Evolutionary conservation across 2,888 invertebrate genomes (phyloP), one percentile per base, ranked within the genome.

Genomic region (Scaeva pyrastri): DNA sequence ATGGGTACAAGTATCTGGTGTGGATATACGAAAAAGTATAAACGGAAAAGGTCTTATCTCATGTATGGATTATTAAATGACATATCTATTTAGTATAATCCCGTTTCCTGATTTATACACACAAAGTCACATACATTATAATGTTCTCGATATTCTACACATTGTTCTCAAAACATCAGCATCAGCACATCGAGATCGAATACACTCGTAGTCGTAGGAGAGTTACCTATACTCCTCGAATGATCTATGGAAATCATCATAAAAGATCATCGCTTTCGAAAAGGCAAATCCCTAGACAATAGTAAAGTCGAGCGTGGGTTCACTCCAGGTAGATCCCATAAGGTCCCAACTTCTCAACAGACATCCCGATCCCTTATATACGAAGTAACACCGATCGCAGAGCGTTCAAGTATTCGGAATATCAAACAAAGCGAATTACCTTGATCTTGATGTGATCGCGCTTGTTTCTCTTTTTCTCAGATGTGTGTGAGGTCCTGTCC

Each of bases 211-310:
- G 0, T 0, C 0, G 2, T 21, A 21, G 14, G 6, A 14, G 12
- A 21, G 21, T 14, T 7, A 58, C n/a, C n/a, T n/a, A n/a, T n/a
- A n/a, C 36, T 16, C 5, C 31, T 60, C 5, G 48, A 41, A 70
- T 55, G 73, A 60, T 21, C 48, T 21, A 56, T n/a, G n/a, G n/a
- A 21, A 31, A 23, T 11, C 7, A 45, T 52, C 56, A 56, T 26
- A n/a, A 68, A 85, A 81, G 81, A 85, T 81, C 82, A 82, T 71
- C 86, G 43, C n/a, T 41, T 48, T 56, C 31, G 50, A 26, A 64
- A 74, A 52, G 52, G 81, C 71, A 82, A 86, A 86, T 86, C 86
- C 82, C 86, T 64, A 73, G 82, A 82, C 86, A 77, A 82, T 82
- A 66, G 66, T 74, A 26, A 81, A 77, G 52, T 60, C 45, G 74